Evolutionary conservation across 2,113 vertebrate species (phyloP).

Genomic region (Perccottus glenii): DNA sequence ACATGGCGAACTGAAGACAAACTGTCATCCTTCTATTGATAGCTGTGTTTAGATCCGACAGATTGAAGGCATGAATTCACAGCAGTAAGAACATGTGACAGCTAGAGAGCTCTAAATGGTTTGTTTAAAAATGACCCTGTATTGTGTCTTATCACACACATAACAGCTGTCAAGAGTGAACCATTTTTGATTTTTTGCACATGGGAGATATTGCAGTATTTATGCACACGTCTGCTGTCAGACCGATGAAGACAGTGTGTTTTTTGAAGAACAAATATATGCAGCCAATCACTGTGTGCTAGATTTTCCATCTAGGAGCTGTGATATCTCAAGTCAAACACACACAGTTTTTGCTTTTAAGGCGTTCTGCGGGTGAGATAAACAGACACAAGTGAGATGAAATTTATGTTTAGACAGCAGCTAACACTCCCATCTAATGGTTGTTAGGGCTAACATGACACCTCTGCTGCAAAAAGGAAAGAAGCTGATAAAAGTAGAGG

Average conservation of each 20-base stretch:
- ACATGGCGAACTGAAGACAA: not conserved
- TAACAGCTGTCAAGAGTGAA: not conserved
- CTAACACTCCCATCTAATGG: not conserved
- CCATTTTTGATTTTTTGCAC: conserved; percentile 4
- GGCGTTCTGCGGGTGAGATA: conserved; percentile 16
- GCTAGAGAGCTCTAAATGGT: conserved; percentile 19
- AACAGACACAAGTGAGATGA: conserved; percentile 12
- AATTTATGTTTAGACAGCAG: conserved; percentile 14
- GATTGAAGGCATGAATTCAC: not conserved
- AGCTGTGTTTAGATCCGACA: conserved; percentile 15
- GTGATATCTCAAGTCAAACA: conserved; percentile 1
- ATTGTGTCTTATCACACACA: conserved; percentile 9
- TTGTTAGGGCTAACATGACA: conserved; percentile 1
- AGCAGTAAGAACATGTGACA: conserved; percentile 10
- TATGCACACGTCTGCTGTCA: conserved; percentile 13
- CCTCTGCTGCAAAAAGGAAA: conserved; percentile 2
- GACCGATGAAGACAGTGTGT: not conserved
- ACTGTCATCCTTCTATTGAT: not conserved
- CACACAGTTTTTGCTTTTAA: not conserved
- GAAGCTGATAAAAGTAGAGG: conserved; percentile 14
- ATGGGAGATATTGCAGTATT: not conserved
- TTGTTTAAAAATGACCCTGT: not conserved
- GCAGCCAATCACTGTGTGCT: not conserved
- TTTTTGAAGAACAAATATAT: conserved; percentile 7
- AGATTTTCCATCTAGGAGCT: not conserved